These are phyloP conservation scores for Biston betularia DNA, from an alignment of 2,888 invertebrate species.

Conservation along the genomic window DNA sequence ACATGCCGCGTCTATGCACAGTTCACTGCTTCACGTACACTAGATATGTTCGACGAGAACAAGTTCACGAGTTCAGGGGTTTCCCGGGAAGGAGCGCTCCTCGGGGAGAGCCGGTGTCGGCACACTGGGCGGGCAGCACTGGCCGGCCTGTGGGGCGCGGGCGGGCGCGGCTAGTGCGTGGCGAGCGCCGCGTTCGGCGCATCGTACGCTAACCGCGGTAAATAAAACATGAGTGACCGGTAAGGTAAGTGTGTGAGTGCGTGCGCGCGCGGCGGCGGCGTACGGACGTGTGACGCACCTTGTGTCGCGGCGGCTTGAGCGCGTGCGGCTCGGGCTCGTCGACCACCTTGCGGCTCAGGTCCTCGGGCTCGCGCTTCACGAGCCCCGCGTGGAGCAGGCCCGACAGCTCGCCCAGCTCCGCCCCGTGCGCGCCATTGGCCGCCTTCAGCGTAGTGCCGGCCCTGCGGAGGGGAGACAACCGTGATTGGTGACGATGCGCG, in stretches of 20 bases:
- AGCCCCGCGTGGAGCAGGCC: slow-evolving; percentile 88
- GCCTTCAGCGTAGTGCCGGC: slow-evolving; percentile 86
- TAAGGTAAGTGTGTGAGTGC: slow-evolving; percentile 81
- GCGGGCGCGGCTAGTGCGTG: slow-evolving; percentile 85
- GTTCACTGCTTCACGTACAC: slow-evolving; percentile 84
- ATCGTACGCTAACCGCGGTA: slow-evolving; percentile 86
- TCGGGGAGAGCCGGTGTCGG: slow-evolving; percentile 78
- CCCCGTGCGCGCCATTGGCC: slow-evolving; percentile 89
- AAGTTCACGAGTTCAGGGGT: slow-evolving; percentile 69
- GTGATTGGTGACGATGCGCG: slow-evolving; percentile 80
- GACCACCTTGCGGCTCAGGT: slow-evolving; percentile 90
- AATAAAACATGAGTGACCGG: slow-evolving; percentile 85
- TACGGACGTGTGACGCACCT: slow-evolving; percentile 87
- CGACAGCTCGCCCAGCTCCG: slow-evolving; percentile 88
- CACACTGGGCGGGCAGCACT: slow-evolving; percentile 86
- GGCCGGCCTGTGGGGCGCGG: slow-evolving; percentile 86
- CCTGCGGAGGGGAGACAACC: slow-evolving; percentile 88
- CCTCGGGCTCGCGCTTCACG: slow-evolving; percentile 94
- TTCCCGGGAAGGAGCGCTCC: slow-evolving; percentile 61
- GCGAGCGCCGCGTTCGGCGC: slow-evolving; percentile 86
- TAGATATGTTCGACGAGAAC: slow-evolving; percentile 63
- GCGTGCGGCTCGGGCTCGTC: slow-evolving; percentile 87
- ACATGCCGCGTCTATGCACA: slow-evolving; percentile 83
- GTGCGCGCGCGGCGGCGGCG: slow-evolving; percentile 85
- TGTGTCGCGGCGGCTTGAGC: slow-evolving; percentile 88